These are phyloP conservation scores for Tipula confusa DNA, from an alignment of 2,888 invertebrate species.

Conservation along the genomic window DNA sequence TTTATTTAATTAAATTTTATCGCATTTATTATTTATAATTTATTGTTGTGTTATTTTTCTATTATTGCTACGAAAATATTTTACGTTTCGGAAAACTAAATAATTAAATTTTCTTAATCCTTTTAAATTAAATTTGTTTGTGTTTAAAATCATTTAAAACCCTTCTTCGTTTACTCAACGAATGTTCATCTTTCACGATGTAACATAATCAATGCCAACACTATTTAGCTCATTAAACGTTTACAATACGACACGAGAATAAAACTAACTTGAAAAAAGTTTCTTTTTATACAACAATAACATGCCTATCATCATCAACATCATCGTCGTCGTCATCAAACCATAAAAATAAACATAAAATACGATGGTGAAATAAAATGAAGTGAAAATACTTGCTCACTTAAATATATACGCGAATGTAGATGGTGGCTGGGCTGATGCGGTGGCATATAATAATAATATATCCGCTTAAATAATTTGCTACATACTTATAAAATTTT, in stretches of 20 bases:
- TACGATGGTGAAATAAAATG: background rate
- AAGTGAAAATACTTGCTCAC: background rate
- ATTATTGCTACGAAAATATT: no score
- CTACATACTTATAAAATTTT: background rate
- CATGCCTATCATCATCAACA: conserved; percentile 3
- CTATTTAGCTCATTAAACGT: background rate
- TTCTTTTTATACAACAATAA: background rate
- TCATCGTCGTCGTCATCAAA: background rate
- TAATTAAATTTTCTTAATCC: background rate
- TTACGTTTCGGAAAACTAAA: background rate
- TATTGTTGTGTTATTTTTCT: no score
- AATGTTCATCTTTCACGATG: background rate
- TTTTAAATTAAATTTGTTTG: background rate
- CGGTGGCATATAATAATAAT: background rate
- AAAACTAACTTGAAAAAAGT: background rate
- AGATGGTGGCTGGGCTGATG: background rate
- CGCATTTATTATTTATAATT: no score
- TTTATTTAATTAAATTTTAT: no score
- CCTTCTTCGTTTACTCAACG: background rate
- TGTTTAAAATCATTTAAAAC: background rate
- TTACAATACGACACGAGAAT: background rate
- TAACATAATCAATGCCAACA: background rate
- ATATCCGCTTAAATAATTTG: background rate
- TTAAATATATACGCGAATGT: background rate
- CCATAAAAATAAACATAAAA: background rate